Evolutionary conservation across 2,113 vertebrate species (phyloP).

Genomic region (Caranx melampygus): DNA sequence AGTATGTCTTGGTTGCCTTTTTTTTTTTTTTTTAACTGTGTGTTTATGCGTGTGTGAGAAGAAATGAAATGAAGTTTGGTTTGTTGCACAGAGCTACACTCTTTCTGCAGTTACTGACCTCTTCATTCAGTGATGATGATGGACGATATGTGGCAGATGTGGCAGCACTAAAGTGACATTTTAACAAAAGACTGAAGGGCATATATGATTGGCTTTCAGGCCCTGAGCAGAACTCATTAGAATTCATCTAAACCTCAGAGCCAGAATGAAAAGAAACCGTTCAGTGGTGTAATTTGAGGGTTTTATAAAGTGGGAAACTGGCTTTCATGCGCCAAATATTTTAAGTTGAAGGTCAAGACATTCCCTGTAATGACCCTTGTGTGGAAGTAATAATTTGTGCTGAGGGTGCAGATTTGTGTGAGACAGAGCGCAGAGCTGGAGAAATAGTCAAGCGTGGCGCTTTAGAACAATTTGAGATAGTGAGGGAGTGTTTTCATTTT

Average conservation of each 20-base stretch:
- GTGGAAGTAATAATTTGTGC: conserved; percentile 44
- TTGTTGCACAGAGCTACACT: conserved; percentile 32
- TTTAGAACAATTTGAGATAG: neutral
- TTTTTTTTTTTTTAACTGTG: neutral
- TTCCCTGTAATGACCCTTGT: conserved; percentile 45
- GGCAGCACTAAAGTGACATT: conserved; percentile 52
- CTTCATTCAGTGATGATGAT: conserved; percentile 66
- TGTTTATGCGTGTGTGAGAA: conserved; percentile 12
- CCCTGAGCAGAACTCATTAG: conserved; percentile 62
- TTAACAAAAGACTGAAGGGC: conserved; percentile 68
- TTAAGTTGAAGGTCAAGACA: conserved; percentile 67
- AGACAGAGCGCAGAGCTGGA: conserved; percentile 3
- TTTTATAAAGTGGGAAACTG: conserved; percentile 52
- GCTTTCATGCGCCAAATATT: conserved; percentile 70
- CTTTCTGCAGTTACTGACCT: conserved; percentile 40
- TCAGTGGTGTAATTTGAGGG: conserved; percentile 63
- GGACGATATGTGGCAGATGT: conserved; percentile 52
- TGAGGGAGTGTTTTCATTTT: conserved; percentile 4
- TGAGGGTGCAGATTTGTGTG: conserved; percentile 43
- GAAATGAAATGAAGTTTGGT: conserved; percentile 27
- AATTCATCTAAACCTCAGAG: conserved; percentile 67
- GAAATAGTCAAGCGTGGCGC: neutral
- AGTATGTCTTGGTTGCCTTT: conserved; percentile 38
- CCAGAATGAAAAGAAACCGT: conserved; percentile 62
- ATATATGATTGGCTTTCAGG: conserved; percentile 69